Base-by-base conservation (phyloP, 2,113 vertebrate genomes). In the Rattus rattus region DNA sequence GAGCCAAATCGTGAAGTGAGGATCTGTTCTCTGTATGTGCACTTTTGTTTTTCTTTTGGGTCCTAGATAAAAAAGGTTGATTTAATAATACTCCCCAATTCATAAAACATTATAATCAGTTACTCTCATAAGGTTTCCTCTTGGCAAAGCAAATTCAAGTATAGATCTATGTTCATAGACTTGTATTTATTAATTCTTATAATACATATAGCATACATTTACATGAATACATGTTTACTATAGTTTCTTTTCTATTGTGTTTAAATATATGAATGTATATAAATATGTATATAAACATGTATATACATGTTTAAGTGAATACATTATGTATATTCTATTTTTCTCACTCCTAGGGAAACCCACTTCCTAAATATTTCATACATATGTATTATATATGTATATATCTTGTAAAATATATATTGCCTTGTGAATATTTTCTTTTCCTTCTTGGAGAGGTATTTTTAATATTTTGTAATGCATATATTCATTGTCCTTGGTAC, bases 1-100 rank as follows among this genome's bases (percentile, higher is more conserved):
- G 84, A 97, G 90, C 81, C 75, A 96, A 97, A 94, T 95, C 59
- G 70, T 73, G 52, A 80, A 95, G 79, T 39, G 88, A 92, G 89
- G 90, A 77, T 73, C 3, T 79, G 30, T 95, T 92, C 72, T 90
- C 90, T 85, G 7, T 70, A 79, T 90, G 86, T 90, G 80, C 24
- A 14, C 36, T 84, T 85, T 16, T 65, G 26, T 43, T 84, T 84
- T 76, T 97, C 59, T 79, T 96, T 88, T 77, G 20, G 20, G 26
- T 69, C 20, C 65, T 92, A 65, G 16, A 47, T 94, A 3, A 9
- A 76, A 30, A 96, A 87, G 92, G 86, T 75, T 87, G 87, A 90
- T 88, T 94, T 95, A 75, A 95, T 86, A 83, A 83, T 89, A 77
- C 5, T 83, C 67, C 11, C 83, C 73, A 92, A 43, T 91, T 89